Conservation (phyloP, 2,888 invertebrate species). For the Enchytraeus crypticus region DNA sequence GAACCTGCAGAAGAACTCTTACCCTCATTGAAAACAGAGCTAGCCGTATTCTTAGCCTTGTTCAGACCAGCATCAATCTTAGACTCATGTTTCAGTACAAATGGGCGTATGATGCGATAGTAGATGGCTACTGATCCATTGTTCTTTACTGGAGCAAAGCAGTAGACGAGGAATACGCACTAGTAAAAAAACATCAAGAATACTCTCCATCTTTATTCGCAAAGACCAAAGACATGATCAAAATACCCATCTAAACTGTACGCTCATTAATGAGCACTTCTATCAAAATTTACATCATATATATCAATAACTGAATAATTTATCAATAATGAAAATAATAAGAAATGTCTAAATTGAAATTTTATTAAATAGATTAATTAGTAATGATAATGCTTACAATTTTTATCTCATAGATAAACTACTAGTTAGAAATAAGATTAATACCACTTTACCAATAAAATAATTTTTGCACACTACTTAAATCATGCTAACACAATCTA, state of each 20-base stretch:
- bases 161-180: slow-evolving; percentile 51
- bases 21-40: slow-evolving; percentile 24
- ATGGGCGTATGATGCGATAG: slow-evolving; percentile 48
- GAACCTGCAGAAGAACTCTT: too few species aligned
- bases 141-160: slow-evolving; percentile 49
- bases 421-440: too few species aligned
- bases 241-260: not conserved
- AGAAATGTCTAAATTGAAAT: not conserved
- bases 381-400: not conserved
- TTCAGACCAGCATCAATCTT: slow-evolving; percentile 42
- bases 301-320: not conserved
- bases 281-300: not conserved
- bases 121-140: slow-evolving; percentile 52
- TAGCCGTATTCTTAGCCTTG: slow-evolving; percentile 30
- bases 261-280: not conserved
- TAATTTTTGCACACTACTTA: too few species aligned
- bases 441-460: too few species aligned
- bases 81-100: slow-evolving; percentile 49
- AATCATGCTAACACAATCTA: too few species aligned
- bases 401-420: not conserved
- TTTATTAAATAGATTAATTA: not conserved
- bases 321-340: not conserved
- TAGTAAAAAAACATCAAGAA: slow-evolving; percentile 23
- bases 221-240: not conserved
- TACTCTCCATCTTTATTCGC: not conserved